These are phyloP conservation scores for Psittacula cyanocephala DNA, from an alignment of 2,113 vertebrate species.

Conservation along the genomic window DNA sequence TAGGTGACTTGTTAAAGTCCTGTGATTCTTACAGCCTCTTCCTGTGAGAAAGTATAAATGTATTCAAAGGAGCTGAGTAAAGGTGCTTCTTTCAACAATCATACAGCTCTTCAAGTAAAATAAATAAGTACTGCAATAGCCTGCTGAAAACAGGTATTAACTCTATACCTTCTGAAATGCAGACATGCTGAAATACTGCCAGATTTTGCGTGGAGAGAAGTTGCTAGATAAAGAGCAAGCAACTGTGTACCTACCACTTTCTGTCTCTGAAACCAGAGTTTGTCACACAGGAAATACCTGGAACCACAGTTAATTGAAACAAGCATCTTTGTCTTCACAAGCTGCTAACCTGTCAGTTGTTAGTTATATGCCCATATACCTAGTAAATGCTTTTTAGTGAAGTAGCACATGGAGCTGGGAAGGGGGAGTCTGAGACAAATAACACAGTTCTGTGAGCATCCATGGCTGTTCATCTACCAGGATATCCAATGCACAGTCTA, in stretches of 20 bases:
- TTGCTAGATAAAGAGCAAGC: neutral
- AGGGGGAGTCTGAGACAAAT: neutral
- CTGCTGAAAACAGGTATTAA: neutral
- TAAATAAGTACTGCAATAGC: neutral
- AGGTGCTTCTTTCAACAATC: neutral
- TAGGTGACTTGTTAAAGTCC: neutral
- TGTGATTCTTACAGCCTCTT: neutral
- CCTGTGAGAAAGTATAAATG: neutral
- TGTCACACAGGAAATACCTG: neutral
- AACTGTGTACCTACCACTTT: neutral
- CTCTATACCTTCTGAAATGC: neutral
- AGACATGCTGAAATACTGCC: neutral
- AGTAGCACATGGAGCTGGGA: neutral
- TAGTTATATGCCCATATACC: neutral
- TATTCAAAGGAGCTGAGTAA: neutral
- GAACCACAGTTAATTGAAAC: neutral
- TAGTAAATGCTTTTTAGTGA: neutral
- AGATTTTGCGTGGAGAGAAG: neutral
- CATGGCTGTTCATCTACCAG: neutral
- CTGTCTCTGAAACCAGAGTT: neutral
- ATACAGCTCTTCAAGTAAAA: neutral
- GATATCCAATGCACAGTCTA: neutral
- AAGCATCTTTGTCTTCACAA: neutral
- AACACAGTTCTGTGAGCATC: neutral
- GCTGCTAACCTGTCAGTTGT: neutral